Conservation (phyloP, 2,113 vertebrate genomes). For the Malaclemys terrapin region DNA sequence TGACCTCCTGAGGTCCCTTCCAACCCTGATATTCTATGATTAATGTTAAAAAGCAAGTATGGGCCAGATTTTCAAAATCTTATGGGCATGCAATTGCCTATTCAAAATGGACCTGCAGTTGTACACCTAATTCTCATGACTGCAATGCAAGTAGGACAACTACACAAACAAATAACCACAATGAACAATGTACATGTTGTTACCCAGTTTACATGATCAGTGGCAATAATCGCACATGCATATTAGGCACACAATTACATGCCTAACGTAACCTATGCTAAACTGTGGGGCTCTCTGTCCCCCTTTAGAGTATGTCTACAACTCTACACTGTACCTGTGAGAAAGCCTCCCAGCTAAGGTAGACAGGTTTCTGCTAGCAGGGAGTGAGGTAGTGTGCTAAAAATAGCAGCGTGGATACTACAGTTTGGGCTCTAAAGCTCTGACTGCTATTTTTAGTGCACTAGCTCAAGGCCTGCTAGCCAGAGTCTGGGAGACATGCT, state of each 20-base stretch:
- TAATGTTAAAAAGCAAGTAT: accelerated
- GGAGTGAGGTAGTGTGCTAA: not conserved
- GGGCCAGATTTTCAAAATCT: not conserved
- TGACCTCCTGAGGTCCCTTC: too few relatives aligned
- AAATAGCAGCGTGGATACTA: not conserved
- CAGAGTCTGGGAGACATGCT: not conserved
- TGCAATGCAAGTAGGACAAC: not conserved
- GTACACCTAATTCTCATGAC: not conserved
- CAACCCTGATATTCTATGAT: too few relatives aligned
- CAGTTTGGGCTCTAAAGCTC: not conserved
- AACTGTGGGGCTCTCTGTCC: not conserved
- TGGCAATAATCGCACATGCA: not conserved
- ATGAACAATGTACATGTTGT: not conserved
- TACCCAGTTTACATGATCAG: not conserved
- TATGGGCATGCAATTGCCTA: not conserved
- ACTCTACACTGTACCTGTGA: not conserved
- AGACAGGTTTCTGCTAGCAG: not conserved
- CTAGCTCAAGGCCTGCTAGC: not conserved
- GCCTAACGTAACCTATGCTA: not conserved
- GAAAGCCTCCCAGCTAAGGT: not conserved
- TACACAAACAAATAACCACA: not conserved
- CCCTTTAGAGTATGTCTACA: not conserved
- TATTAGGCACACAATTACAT: not conserved
- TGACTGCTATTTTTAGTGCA: not conserved
- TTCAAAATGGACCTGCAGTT: not conserved